These are phyloP conservation scores for Lasaia peninsularis DNA, from an alignment of 1,140 invertebrate genomes.

Conservation along the genomic window DNA sequence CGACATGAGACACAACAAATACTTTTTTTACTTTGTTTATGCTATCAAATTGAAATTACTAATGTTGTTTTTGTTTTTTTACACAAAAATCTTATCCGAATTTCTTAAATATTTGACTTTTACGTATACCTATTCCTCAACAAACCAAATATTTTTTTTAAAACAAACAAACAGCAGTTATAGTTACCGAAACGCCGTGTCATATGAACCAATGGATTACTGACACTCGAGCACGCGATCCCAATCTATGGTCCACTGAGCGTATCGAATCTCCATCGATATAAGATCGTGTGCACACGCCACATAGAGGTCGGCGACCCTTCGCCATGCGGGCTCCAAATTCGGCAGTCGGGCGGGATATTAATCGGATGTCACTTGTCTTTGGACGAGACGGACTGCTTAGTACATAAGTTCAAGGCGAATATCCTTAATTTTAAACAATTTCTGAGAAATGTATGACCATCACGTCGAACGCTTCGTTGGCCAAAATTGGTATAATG, in stretches of 20 bases:
- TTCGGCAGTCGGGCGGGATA: slow-evolving; percentile 55
- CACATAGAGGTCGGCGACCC: slow-evolving; percentile 48
- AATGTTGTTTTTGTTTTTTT: too few relatives aligned
- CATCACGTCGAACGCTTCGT: too few relatives aligned
- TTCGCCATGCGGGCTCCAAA: slow-evolving; percentile 52
- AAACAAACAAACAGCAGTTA: too few relatives aligned
- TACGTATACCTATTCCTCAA: too few relatives aligned
- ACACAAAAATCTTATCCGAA: too few relatives aligned
- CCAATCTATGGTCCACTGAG: slow-evolving; percentile 30
- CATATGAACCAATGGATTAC: slow-evolving; percentile 5
- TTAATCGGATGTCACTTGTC: slow-evolving; percentile 62
- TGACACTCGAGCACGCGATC: slow-evolving; percentile 23
- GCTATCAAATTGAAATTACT: too few relatives aligned
- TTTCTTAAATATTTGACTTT: too few relatives aligned
- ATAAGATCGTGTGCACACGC: slow-evolving; percentile 40
- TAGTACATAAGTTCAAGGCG: slow-evolving; percentile 18
- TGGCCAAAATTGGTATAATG: too few relatives aligned
- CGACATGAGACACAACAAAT: too few relatives aligned
- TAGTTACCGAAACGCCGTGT: background rate
- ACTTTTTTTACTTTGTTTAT: too few relatives aligned
- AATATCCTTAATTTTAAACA: background rate
- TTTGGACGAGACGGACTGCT: slow-evolving; percentile 31
- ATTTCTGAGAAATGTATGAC: slow-evolving; percentile 5
- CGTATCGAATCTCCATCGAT: slow-evolving; percentile 44
- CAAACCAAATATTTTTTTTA: too few relatives aligned